Evolutionary conservation across 2,797 vertebrate species (phyloP).

Genomic region (Spondyliosoma cantharus): DNA sequence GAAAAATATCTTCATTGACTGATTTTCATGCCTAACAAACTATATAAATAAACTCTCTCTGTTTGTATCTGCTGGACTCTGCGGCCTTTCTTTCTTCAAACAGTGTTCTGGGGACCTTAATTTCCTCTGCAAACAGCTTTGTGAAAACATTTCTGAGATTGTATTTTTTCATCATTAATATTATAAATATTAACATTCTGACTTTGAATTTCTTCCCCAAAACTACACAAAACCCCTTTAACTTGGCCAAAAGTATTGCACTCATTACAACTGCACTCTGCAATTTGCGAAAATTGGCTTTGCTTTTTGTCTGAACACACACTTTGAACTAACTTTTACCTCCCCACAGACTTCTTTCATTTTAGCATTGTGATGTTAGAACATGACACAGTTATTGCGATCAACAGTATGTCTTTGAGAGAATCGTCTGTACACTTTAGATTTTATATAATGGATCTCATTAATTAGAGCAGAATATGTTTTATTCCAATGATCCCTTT

Average conservation of each 20-base stretch:
- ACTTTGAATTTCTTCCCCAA: no score
- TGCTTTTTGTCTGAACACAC: neutral
- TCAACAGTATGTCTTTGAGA: neutral
- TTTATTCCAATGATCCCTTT: slow-evolving; percentile 58
- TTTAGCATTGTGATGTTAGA: neutral
- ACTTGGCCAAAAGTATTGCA: neutral
- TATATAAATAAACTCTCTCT: no score
- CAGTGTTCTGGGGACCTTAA: no score
- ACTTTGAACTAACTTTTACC: neutral
- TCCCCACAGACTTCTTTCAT: neutral
- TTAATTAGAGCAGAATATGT: slow-evolving; percentile 68
- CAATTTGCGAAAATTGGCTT: neutral
- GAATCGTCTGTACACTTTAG: slow-evolving; percentile 13
- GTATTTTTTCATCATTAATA: no score
- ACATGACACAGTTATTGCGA: neutral
- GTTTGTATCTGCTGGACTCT: no score
- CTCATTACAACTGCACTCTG: neutral
- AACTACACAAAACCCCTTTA: no score
- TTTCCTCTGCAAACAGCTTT: no score
- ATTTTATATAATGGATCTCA: slow-evolving; percentile 32
- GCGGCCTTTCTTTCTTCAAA: no score
- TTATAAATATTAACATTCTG: no score
- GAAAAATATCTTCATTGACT: no score
- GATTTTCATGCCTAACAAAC: no score
- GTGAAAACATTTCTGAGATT: no score